A percentile compares a stretch with the other conserved stretches of the same genome.
Evolutionary conservation across 2,113 vertebrate species (phyloP).

Genomic region (Bucco capensis): DNA sequence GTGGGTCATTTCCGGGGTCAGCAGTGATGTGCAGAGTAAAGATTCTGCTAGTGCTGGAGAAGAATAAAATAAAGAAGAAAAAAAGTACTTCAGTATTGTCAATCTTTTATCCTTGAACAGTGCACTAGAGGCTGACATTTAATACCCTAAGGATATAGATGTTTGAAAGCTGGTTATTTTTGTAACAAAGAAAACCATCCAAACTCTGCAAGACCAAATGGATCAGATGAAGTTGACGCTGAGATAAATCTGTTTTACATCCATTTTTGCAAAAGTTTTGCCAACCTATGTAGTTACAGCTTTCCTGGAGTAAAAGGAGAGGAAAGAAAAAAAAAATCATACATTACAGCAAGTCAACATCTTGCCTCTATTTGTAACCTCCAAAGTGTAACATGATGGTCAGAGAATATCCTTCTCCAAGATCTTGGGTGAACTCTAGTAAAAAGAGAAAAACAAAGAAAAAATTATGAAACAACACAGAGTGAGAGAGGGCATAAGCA

Average conservation of each 20-base stretch:
- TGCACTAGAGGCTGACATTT: slow-evolving; percentile 76
- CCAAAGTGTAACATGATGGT: slow-evolving; percentile 47
- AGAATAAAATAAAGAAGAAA: background rate
- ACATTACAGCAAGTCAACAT: slow-evolving; percentile 57
- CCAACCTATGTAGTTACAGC: slow-evolving; percentile 76
- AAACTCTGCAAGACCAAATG: slow-evolving; percentile 77
- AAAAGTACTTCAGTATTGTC: slow-evolving; percentile 62
- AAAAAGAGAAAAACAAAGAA: slow-evolving; percentile 13
- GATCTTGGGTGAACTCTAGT: slow-evolving; percentile 51
- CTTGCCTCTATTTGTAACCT: slow-evolving; percentile 63
- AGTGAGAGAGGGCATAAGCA: background rate
- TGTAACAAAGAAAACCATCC: slow-evolving; percentile 79
- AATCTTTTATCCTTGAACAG: slow-evolving; percentile 70
- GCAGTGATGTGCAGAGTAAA: slow-evolving; percentile 21
- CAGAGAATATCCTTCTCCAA: slow-evolving; percentile 55
- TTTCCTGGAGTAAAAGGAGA: slow-evolving; percentile 59
- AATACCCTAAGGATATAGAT: slow-evolving; percentile 79
- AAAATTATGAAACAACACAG: background rate
- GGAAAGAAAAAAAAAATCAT: background rate
- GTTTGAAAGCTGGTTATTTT: slow-evolving; percentile 79
- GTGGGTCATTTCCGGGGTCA: slow-evolving; percentile 48
- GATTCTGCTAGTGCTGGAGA: background rate
- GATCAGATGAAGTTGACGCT: slow-evolving; percentile 81
- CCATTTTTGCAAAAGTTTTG: slow-evolving; percentile 77
- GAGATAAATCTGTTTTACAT: slow-evolving; percentile 82